Evolutionary conservation across 2,888 invertebrate species (phyloP), one percentile per base, ranked within the genome.

Genomic region (Scaptomyza tumidula): DNA sequence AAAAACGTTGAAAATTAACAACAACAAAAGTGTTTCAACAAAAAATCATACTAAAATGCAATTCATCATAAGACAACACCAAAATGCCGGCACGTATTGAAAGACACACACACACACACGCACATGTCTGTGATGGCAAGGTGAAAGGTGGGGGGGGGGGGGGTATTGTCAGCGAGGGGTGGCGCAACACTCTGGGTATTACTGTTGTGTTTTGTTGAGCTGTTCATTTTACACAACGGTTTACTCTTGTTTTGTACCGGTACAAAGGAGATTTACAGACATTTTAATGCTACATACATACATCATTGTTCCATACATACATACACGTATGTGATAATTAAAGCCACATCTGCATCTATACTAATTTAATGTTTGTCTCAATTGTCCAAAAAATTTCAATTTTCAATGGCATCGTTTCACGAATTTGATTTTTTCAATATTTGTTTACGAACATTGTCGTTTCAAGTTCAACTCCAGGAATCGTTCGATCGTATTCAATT

Each of bases 181-280:
- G 43, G 66, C 72, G 61, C 58, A 62, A 66, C 58, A 53, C 39
- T 43, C 48, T 46, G 64, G n/a, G n/a, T n/a, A n/a, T 56, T 54
- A 64, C 77, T 73, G 72, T 73, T 48, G 43, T 63, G 44, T 48
- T 45, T 60, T 59, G 43, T 55, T 58, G 33, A 52, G 19, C 41
- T 65, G 54, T 48, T 60, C 16, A 59, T 58, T 76, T 73, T 78
- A 73, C 66, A 66, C 66, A 78, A 70, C 78, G 60, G 58, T 41
- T 62, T 57, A 43, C 13, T 46, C 46, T 54, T 24, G 53, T 65
- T 57, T 44, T 37, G 37, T 14, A 39, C 5, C n/a, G 37, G n/a
- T n/a, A 37, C 6, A 37, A 37, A 3, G 6, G 6, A 6, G n/a
- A 35, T 35, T 13, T 35, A 35, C 35, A 35, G 4, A 35, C 35